phyloP scores from a whole-genome alignment of 2,113 vertebrate genomes.

The Elanoides forficatus region DNA sequence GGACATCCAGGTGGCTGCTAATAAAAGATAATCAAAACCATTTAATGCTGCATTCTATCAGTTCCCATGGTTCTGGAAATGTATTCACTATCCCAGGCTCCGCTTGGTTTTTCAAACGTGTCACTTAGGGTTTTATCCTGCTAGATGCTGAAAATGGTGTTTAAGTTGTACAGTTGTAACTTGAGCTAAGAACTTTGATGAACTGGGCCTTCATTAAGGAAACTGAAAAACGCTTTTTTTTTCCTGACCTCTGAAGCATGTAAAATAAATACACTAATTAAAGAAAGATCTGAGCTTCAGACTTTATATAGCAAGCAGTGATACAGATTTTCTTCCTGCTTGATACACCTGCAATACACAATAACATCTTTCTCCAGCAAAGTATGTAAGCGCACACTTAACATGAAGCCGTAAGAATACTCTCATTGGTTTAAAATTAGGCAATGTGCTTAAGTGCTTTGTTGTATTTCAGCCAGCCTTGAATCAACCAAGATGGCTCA shows the following conservation, averaged over 20 bases:
- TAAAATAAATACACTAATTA: neutral
- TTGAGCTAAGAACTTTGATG: neutral
- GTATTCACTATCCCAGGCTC: neutral
- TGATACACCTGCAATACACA: neutral
- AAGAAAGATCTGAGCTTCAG: neutral
- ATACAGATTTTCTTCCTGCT: neutral
- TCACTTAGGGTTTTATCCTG: neutral
- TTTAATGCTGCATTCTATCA: neutral
- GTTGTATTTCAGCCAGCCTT: neutral
- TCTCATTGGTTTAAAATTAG: neutral
- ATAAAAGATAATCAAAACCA: constrained; percentile 8
- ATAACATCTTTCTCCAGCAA: neutral
- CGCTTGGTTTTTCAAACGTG: neutral
- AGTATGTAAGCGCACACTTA: fast-evolving
- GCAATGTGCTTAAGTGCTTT: neutral
- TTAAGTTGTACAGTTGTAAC: neutral
- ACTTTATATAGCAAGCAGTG: neutral
- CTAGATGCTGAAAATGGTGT: neutral
- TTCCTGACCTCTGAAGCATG: neutral
- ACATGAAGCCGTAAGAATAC: neutral
- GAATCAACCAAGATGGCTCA: neutral
- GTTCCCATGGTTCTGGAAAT: neutral
- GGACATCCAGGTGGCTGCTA: constrained; percentile 19
- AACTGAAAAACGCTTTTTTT: neutral
- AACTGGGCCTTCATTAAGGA: neutral